Evolutionary conservation across 1,140 invertebrate genomes (phyloP), one percentile per base, ranked within the genome.

Genomic region (Drosophila sturtevanti): DNA sequence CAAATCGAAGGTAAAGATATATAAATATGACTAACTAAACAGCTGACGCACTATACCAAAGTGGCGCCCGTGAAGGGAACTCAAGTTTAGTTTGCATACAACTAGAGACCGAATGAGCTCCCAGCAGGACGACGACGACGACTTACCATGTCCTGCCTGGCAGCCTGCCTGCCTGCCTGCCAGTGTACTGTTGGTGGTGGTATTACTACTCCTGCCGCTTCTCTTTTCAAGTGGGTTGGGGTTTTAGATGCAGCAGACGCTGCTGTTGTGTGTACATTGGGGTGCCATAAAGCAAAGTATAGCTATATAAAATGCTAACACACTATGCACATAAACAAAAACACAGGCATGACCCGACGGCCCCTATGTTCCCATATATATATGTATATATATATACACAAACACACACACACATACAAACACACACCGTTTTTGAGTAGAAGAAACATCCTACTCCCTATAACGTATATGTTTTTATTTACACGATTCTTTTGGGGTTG

Each of bases 211-310:
- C 35, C 22, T 37, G 48, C 52, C 54, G 51, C 59, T 63, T 35
- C 37, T 12, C 18, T 18, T 10, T 59, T 48, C 54, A 27, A 38
- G 35, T 64, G 54, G 68, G n/a, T n/a, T n/a, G 52, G 41, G 66
- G 61, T 65, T 59, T 54, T 24, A 68, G 72, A 77, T 80, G 79
- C 64, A 81, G 64, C 78, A 59, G 63, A 76, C 63, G 65, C 67
- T 63, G 67, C 22, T 21, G 38, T 16, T 31, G 44, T 62, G 61
- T 82, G 62, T 84, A 73, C 82, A 69, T 89, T 89, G 82, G 84
- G 84, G 82, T 79, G 72, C 76, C 84, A 87, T 87, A 87, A 87
- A 87, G 82, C 84, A 87, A 87, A 87, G 84, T 89, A 87, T 82
- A 79, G 73, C 65, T 77, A 81, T 81, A 87, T 87, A 87, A 87